Evolutionary conservation across 2,797 vertebrate species (phyloP), one percentile per base, ranked within the genome.

Genomic region (Anas georgica): DNA sequence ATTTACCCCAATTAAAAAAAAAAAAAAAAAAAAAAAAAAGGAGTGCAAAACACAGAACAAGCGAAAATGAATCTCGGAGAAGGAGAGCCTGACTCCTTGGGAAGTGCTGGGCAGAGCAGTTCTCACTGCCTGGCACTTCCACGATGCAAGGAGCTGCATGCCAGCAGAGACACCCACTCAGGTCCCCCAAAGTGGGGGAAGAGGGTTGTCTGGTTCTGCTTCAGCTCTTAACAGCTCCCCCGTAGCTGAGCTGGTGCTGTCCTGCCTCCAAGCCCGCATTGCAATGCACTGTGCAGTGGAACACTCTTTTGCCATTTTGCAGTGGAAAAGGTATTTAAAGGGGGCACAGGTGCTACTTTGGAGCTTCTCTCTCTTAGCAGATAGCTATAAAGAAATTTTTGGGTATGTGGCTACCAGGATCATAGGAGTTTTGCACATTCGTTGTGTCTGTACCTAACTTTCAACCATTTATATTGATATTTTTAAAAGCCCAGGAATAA

Each of bases 1-100:
- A 93, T 91, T 93, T 95, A 91, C 72, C 73, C 66, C 92, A 95
- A 91, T 96, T 97, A 96, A 91, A 93, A 91, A 50, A 96, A 91
- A 93, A 91, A 90, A 77, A 48, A 48, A 91, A 93, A 91, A 90
- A 77, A 91, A 96, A 91, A 93, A 91, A 90, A 72, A 75, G 21
- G 50, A 81, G 82, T 78, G 79, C 8, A 33, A 94, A 94, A 76
- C 64, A 84, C 86, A 85, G 52, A 43, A 31, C 62, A 75, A 73
- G 91, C 79, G 93, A 93, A 86, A 94, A 91, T 68, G 3, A 93
- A 89, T 75, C 76, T 91, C 0, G 2, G 76, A 69, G 58, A 69
- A 77, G 8, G 31, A 68, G 59, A 81, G 25, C 33, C 31, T 45
- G 17, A 23, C 5, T 69, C 37, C 18, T 67, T n/a, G 22, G 55